Base-by-base conservation (phyloP, 2,888 invertebrate species). In the Rutpela maculata region DNA sequence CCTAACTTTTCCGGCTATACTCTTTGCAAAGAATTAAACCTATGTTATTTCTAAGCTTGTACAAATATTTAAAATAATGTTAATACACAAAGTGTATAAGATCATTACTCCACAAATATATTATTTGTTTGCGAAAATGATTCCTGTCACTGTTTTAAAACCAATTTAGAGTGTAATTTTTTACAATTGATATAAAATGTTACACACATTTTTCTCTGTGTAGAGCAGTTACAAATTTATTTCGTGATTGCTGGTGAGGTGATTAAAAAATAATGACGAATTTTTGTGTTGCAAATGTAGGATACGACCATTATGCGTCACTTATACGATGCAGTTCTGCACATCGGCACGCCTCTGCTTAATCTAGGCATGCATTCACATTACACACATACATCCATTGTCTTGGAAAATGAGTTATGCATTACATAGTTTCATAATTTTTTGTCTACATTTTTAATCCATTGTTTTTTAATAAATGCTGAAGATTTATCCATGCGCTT, bases 391-490 rank as follows among this genome's bases (percentile, higher is more conserved):
- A 26, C 63, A 65, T n/a, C 38, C 56, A 26, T 65, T 73, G 55
- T 65, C 11, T 43, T 60, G 31, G 50, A 72, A 72, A 62, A 72
- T 60, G 50, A 11, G 12, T 55, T 67, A 9, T 17, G 55, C 74
- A 74, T 74, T 73, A 71, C 69, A 73, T 75, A 72, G 76, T 74
- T 76, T 76, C 74, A 77, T 76, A 67, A 80, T 78, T 78, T 78
- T 80, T 78, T 70, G 66, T 66, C 74, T 79, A 77, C 80, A 74
- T 76, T 79, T 77, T 77, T 74, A 76, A 77, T 74, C 76, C 76
- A 77, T 77, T 77, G 80, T 35, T 79, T 77, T 76, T 77, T 77
- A 69, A 74, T 79, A 77, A 80, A 79, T 68, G 63, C 74, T 76
- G 76, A 78, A 76, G 74, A 78, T 56, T 79, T 76, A 80, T 73